A percentile compares a stretch with the other conserved stretches of the same genome.
Evolutionary conservation across 2,113 vertebrate genomes (phyloP).

Genomic region (Pimephales promelas): DNA sequence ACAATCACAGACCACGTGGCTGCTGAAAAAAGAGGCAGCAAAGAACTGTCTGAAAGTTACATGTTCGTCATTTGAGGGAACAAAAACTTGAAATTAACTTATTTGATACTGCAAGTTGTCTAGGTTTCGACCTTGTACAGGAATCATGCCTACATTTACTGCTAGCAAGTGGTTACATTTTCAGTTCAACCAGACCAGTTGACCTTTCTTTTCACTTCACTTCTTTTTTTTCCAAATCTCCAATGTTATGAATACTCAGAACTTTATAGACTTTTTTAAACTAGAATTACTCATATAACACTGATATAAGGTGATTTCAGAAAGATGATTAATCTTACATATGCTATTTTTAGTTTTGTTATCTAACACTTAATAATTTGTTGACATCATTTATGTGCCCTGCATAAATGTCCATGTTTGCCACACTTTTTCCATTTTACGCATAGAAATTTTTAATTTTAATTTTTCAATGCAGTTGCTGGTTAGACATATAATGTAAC

Average conservation of each 20-base stretch:
- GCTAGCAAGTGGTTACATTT: background rate
- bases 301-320: no score
- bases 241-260: background rate
- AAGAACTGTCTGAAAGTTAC: background rate
- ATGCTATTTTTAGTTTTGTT: background rate
- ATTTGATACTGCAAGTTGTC: background rate
- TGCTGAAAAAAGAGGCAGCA: background rate
- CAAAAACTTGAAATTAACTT: no score
- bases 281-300: background rate
- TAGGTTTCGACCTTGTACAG: background rate
- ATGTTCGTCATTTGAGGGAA: background rate
- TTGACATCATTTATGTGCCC: background rate
- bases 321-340: background rate
- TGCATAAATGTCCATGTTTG: background rate
- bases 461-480: background rate
- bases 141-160: background rate
- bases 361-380: background rate
- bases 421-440: background rate
- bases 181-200: background rate
- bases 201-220: background rate
- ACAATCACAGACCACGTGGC: background rate
- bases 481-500: background rate
- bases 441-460: no score
- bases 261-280: background rate
- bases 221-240: background rate